Conservation (phyloP, 2,888 invertebrate species). For the Lutraria lutraria region DNA sequence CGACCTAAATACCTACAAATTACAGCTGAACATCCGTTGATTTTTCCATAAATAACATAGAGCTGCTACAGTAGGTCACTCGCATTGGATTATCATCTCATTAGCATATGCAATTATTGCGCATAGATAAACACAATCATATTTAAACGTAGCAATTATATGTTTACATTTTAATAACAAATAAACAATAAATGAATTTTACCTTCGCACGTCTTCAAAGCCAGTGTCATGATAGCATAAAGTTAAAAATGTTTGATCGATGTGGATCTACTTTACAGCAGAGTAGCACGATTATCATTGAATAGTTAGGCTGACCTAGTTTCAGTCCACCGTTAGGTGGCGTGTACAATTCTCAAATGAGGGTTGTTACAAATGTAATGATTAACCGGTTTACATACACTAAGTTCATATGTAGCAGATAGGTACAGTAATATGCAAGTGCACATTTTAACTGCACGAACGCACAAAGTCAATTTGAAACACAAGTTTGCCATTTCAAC, state of each 20-base stretch:
- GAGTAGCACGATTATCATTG: neutral
- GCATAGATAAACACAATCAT: slow-evolving; percentile 51
- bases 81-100: slow-evolving; percentile 71
- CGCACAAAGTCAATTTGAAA: too few species aligned
- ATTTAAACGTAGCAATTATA: neutral
- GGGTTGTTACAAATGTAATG: slow-evolving; percentile 44
- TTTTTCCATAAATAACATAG: slow-evolving; percentile 80
- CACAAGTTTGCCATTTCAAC: too few species aligned
- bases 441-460: neutral
- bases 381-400: neutral
- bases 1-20: slow-evolving; percentile 80
- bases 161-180: neutral
- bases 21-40: slow-evolving; percentile 78
- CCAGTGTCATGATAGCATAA: neutral
- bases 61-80: slow-evolving; percentile 78
- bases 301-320: slow-evolving; percentile 62
- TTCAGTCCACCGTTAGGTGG: slow-evolving; percentile 59
- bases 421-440: too few species aligned
- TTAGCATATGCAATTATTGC: slow-evolving; percentile 75
- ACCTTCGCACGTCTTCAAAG: neutral
- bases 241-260: neutral
- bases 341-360: slow-evolving; percentile 40
- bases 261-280: neutral
- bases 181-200: neutral
- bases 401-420: too few species aligned